Evolutionary conservation across 1,140 invertebrate genomes (phyloP).

Genomic region (Chrysoperla carnea): DNA sequence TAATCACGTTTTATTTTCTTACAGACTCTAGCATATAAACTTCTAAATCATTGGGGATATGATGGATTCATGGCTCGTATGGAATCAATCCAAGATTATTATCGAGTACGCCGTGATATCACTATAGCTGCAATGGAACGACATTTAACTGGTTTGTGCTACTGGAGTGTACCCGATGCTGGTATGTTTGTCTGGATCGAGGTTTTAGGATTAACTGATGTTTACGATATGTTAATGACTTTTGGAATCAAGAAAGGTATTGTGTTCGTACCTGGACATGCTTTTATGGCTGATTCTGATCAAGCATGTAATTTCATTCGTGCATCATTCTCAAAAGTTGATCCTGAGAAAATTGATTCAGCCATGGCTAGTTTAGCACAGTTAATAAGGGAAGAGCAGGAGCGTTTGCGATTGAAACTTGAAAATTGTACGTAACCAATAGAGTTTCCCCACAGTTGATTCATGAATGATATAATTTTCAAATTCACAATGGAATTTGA

Average conservation of each 20-base stretch:
- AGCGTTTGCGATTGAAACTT: constrained; percentile 18
- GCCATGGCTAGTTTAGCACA: constrained; percentile 25
- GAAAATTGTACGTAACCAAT: constrained; percentile 13
- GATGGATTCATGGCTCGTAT: constrained; percentile 42
- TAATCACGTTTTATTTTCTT: too few species aligned
- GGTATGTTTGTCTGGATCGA: constrained; percentile 69
- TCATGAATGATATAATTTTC: too few species aligned
- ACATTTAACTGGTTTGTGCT: constrained; percentile 42
- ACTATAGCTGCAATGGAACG: constrained; percentile 39
- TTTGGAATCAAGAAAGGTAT: constrained; percentile 36
- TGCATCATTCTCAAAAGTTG: constrained; percentile 45
- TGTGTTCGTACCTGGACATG: constrained; percentile 49
- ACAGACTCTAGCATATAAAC: constrained; percentile 43
- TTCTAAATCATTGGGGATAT: constrained; percentile 40
- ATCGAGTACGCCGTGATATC: constrained; percentile 40
- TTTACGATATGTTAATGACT: constrained; percentile 52
- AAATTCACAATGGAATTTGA: too few species aligned
- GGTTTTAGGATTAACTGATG: constrained; percentile 43
- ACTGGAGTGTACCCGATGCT: constrained; percentile 44
- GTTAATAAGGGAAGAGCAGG: constrained; percentile 25
- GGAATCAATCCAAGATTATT: constrained; percentile 37
- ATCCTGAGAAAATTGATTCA: constrained; percentile 39
- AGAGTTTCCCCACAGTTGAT: too few species aligned
- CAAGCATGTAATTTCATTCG: constrained; percentile 43
- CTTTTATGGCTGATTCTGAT: constrained; percentile 38